Base-by-base conservation (phyloP, 2,888 invertebrate species). In the Scotopteryx bipunctaria region DNA sequence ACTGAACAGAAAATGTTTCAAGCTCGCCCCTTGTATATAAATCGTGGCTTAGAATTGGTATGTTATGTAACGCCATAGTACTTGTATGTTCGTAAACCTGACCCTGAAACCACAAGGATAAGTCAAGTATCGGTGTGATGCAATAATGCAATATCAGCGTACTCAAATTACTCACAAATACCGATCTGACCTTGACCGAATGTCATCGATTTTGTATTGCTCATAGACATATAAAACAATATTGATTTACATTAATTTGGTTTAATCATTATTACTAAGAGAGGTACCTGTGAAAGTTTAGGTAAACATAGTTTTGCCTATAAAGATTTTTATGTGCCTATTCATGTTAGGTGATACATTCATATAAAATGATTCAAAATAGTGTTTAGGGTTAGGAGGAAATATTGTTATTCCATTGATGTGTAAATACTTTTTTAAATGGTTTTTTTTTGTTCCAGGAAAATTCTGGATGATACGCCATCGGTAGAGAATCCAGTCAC, bases 401-500 rank as follows among this genome's bases (percentile, higher is more conserved):
- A 27, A 23, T n/a, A n/a, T 23, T 11, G 27, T 3, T 9, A n/a
- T 19, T 25, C n/a, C 25, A 25, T 25, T 2, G 2, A 27, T 27
- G 5, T 27, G 8, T 27, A 27, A 9, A 9, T 8, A 27, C 23
- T 23, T 8, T 23, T 27, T n/a, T n/a, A n/a, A 11, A 27, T 27
- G 27, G 13, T 6, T 25, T 35, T 55, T 52, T 32, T 61, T 57
- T 80, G 61, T 71, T 85, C 52, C 81, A 93, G 93, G 71, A 93
- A 92, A 86, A 92, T 95, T 65, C 91, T 95, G 68, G 94, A 94
- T 78, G 95, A 95, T 73, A 93, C 93, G 45, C 94, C 94, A 53
- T 89, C 93, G 49, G 91, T 93, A 68, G 93, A 94, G 75, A 94
- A 93, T 71, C 93, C 94, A 56, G 93, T 94, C 71, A 95, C 95